Evolutionary conservation across 1,140 invertebrate species (phyloP).

Genomic region (Bicyclus anynana): DNA sequence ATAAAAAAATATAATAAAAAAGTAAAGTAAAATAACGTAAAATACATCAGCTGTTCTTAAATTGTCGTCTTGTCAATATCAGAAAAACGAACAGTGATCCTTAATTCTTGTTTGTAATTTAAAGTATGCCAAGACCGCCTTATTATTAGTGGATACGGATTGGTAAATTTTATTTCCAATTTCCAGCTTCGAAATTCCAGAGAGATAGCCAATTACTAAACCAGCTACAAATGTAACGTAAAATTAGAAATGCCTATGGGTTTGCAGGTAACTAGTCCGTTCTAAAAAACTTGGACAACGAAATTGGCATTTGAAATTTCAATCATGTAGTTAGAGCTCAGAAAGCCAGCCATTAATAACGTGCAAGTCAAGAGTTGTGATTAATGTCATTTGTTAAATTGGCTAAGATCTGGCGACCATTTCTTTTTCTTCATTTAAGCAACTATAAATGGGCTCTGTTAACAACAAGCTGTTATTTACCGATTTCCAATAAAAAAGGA

Average conservation of each 20-base stretch:
- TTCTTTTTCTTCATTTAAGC: background rate
- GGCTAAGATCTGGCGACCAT: background rate
- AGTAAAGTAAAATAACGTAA: no score
- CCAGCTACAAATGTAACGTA: background rate
- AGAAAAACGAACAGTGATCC: no score
- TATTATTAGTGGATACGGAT: background rate
- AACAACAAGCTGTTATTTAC: no score
- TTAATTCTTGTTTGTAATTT: no score
- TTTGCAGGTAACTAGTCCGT: no score
- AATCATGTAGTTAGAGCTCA: constrained; percentile 7
- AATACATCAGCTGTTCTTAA: no score
- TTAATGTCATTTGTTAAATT: background rate
- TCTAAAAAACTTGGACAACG: background rate
- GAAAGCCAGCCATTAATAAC: constrained; percentile 5
- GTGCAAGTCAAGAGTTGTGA: background rate
- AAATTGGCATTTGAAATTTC: background rate
- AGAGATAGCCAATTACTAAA: background rate
- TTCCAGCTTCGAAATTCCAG: background rate
- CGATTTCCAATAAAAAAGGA: no score
- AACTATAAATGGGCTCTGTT: no score
- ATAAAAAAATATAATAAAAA: no score
- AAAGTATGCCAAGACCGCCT: no score
- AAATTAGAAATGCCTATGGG: no score
- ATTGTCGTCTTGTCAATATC: no score
- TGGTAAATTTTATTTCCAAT: background rate